Evolutionary conservation across 2,888 invertebrate species (phyloP), one percentile per base, ranked within the genome.

Genomic region (Ophioninae sp.): DNA sequence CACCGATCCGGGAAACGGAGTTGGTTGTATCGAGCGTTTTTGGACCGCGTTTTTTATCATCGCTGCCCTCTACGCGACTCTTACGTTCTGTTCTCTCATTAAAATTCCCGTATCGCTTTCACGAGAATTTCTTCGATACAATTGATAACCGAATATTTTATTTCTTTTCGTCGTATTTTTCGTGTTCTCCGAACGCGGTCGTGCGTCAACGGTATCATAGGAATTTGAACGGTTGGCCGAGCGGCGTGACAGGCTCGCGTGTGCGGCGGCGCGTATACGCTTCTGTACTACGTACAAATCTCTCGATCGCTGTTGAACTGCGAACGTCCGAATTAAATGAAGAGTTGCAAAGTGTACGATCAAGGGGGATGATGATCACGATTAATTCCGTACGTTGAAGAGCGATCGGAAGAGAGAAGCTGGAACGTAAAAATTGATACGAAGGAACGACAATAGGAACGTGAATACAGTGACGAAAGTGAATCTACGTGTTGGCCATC

Each of bases 381-480:
- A 88, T 87, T 88, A 87, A 85, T 87, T 87, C 79, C 72, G 83
- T 85, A 73, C 87, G 84, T 64, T 87, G 85, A 80, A 41, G 68
- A 61, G 74, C 41, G 7, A 13, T 65, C 30, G 65, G 74, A 50
- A 23, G 39, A 64, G 69, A 74, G 59, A 65, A 57, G 75, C 75
- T 70, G 30, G 17, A 62, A 83, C 50, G 73, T 39, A 68, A 39
- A 39, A 56, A 72, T 67, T 69, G n/a, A 56, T 59, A 57, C 3
- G 44, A 59, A 7, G 30, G 74, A 80, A 17, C 50, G 30, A 20
- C n/a, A n/a, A 10, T 0, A 17, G 37, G 57, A 37, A 64, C 44
- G 44, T 44, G 44, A 13, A 44, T 13, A 3, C 13, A 13, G 59
- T 39, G 69, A 56, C 23, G n/a, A 57, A 30, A 37, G 50, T 39